Conservation (phyloP, 2,113 vertebrate species). For the Sceloporus undulatus region DNA sequence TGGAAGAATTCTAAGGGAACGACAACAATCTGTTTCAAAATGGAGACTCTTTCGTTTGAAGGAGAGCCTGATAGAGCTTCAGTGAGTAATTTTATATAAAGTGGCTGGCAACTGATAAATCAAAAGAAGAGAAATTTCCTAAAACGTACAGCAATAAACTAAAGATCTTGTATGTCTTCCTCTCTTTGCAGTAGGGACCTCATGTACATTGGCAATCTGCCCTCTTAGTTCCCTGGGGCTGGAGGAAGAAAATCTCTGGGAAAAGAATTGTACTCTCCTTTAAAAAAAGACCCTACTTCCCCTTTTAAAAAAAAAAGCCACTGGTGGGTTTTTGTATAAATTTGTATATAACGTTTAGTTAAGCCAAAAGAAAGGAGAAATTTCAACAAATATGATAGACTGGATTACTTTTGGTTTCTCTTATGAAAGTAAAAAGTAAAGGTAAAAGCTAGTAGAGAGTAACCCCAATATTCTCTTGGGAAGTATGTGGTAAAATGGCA, state of each 20-base stretch:
- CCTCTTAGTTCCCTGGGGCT: too few relatives aligned
- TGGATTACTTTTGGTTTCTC: neutral
- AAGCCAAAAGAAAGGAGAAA: neutral
- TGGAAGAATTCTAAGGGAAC: slow-evolving; percentile 69
- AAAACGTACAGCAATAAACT: neutral
- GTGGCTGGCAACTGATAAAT: neutral
- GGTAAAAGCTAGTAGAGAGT: too few relatives aligned
- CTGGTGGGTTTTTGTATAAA: neutral
- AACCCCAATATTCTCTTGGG: neutral
- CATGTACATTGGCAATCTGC: neutral
- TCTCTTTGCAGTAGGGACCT: neutral
- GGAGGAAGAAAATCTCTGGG: neutral
- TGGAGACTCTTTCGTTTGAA: slow-evolving; percentile 74
- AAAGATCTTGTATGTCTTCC: neutral
- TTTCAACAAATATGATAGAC: neutral
- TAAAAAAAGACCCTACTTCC: too few relatives aligned
- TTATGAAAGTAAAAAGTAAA: neutral
- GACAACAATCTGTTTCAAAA: slow-evolving; percentile 65
- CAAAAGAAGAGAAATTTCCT: neutral
- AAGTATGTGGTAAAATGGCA: neutral
- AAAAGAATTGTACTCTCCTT: neutral
- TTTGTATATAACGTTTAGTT: neutral
- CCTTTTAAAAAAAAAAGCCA: neutral
- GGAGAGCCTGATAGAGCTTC: slow-evolving; percentile 77
- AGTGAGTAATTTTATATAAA: slow-evolving; percentile 74